Base-by-base conservation (phyloP, 1,140 invertebrate species). In the Macrocentrus cingulum region DNA sequence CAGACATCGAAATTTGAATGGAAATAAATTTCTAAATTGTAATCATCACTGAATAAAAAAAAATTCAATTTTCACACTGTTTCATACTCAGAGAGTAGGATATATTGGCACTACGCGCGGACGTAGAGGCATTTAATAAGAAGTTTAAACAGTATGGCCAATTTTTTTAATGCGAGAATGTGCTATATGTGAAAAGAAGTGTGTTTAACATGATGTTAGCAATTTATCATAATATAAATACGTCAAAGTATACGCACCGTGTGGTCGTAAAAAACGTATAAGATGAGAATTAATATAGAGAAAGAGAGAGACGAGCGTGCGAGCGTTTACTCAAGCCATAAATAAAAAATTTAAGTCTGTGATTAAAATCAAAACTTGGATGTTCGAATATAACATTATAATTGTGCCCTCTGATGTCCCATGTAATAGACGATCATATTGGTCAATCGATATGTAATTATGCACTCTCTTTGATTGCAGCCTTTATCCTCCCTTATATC, bases 331-430 rank as follows among this genome's bases (percentile, higher is more conserved):
- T 34, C 13, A 22, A 46, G 22, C 18, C 44, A 37, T 36, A 29
- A 29, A 29, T 29, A 29, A 25, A 59, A 23, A 59, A 59, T 51
- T 52, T 41, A 59, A 59, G 36, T 52, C 56, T 59, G 56, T 59
- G 48, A 59, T 59, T 59, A 15, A 45, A 59, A 59, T 59, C 49
- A 48, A 59, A 59, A 59, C n/a, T 25, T 58, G 9, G 15, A 51
- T 51, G 49, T 51, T 51, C 44, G 56, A 58, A 58, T 58, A 15
- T 13, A 46, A 46, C 46, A 39, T 50, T n/a, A 20, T 50, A 50
- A 51, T 39, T 49, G 39, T 51, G 37, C 44, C 29, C 56, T 44
- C 25, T 34, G n/a, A 49, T 37, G 19, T 20, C 32, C 44, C 29
- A 32, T 44, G 32, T 59, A 53, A 16, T 8, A 60, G 45, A 54